Base-by-base conservation (phyloP, 37 sponge, comb jelly and placozoan species). In the Halisarca cf. caerulea region DNA sequence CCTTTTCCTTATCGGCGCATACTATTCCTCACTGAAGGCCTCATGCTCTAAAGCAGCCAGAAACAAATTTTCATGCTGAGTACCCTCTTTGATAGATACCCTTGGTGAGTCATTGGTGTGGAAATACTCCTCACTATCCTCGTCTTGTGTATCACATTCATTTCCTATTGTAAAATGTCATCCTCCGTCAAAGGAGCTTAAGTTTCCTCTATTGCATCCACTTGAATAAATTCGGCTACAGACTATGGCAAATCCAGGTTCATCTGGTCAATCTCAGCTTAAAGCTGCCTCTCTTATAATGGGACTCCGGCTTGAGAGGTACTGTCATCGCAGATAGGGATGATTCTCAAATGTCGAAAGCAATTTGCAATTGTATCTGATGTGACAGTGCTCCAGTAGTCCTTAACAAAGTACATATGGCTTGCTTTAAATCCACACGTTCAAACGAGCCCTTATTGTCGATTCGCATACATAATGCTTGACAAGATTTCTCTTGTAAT, bases 341-440 rank as follows among this genome's bases (percentile, higher is more conserved):
- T 3, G 53, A 82, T 82, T 36, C 37, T 5, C 11, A 39, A 21
- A 39, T 82, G 83, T 2, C 42, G 43, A 35, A 82, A 82, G 0
- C 83, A 82, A 60, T 82, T 82, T 8, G 69, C 43, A n/a, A 82
- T 82, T 0, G 83, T 82, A 3, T 47, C 8, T n/a, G 38, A 24
- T 39, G 7, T 66, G 18, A 66, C 83, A 6, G 20, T 27, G 21
- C 18, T 58, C 69, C 83, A 82, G 20, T 68, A 32, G 38, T 68
- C 70, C 43, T 60, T 59, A 11, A 60, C 70, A 82, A 82, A 82
- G 45, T 82, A 3, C 0, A n/a, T 1, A 66, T 39, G 24, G 83
- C 83, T 66, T 64, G 83, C 43, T 82, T 82, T 3, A 82, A 11
- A 68, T 82, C 53, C 1, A 14, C 4, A 11, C 43, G 68, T 2